Percentiles rank a stretch among this genome's conserved stretches.
phyloP scores from a whole-genome alignment of 2,113 vertebrate genomes.

The Psammodynastes pulverulentus region DNA sequence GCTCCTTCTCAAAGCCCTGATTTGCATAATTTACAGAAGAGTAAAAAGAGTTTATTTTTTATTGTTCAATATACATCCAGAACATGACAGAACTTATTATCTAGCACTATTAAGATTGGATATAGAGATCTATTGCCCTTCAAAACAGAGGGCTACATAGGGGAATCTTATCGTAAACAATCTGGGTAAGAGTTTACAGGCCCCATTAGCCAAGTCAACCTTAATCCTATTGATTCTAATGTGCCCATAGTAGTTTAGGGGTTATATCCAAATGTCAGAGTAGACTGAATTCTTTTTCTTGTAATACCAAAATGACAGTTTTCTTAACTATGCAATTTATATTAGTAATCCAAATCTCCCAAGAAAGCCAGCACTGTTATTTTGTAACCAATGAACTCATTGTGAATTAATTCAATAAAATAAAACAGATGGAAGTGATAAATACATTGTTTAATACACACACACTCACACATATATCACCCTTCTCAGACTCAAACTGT shows the following conservation, averaged over 20 bases:
- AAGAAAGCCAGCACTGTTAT: neutral
- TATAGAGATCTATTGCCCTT: neutral
- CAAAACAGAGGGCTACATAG: neutral
- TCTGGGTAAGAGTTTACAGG: neutral
- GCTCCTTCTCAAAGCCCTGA: neutral
- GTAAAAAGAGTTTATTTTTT: neutral
- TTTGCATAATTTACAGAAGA: neutral
- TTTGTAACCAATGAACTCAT: neutral
- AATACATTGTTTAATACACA: neutral
- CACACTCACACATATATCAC: too few species aligned
- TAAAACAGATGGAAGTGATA: slow-evolving; percentile 18
- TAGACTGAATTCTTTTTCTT: neutral
- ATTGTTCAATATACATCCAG: neutral
- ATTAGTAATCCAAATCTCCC: neutral
- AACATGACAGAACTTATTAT: neutral
- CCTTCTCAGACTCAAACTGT: neutral
- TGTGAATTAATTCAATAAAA: neutral
- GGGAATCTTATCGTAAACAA: neutral
- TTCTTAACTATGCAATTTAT: neutral
- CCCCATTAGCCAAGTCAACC: neutral
- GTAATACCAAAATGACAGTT: neutral
- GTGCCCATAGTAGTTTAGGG: neutral
- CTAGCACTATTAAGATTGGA: neutral
- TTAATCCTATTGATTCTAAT: neutral
- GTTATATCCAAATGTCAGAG: neutral